Percentiles rank a stretch among this genome's conserved stretches.
Conservation (phyloP, 1,140 invertebrate genomes). For the Elysia chlorotica region DNA sequence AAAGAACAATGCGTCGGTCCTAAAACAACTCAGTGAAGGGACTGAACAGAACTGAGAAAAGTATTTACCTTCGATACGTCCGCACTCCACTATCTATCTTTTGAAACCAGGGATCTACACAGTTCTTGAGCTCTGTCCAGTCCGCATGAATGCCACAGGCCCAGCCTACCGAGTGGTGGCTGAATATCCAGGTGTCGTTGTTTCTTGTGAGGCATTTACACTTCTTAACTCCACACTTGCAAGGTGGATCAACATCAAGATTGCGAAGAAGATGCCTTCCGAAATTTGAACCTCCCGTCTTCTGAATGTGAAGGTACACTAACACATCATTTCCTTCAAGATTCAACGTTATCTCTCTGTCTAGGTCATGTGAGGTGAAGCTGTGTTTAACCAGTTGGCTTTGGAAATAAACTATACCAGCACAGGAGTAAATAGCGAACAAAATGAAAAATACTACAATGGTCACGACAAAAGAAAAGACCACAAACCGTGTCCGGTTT, state of each 20-base stretch:
- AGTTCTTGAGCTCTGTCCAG: conserved; percentile 92
- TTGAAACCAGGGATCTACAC: conserved; percentile 61
- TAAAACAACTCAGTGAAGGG: too few species aligned
- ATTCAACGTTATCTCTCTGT: not conserved
- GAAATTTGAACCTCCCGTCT: conserved; percentile 90
- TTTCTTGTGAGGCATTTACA: conserved; percentile 54
- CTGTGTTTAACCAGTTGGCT: conserved; percentile 4
- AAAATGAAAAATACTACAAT: too few species aligned
- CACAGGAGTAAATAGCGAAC: too few species aligned
- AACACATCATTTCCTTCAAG: conserved; percentile 77
- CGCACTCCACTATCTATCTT: too few species aligned
- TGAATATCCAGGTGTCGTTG: conserved; percentile 84
- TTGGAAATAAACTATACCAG: not conserved
- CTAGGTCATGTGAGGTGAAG: not conserved
- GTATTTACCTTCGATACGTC: too few species aligned
- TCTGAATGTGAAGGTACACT: conserved; percentile 98
- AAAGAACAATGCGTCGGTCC: too few species aligned
- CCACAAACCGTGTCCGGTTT: too few species aligned
- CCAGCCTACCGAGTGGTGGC: conserved; percentile 98
- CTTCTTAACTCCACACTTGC: conserved; percentile 52
- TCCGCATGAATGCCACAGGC: conserved; percentile 98
- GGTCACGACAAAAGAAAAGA: too few species aligned
- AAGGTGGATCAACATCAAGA: conserved; percentile 74
- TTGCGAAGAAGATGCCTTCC: conserved; percentile 92
- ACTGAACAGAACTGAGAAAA: too few species aligned